Evolutionary conservation across 2,888 invertebrate species (phyloP), one percentile per base, ranked within the genome.

Genomic region (Aquatica leii): DNA sequence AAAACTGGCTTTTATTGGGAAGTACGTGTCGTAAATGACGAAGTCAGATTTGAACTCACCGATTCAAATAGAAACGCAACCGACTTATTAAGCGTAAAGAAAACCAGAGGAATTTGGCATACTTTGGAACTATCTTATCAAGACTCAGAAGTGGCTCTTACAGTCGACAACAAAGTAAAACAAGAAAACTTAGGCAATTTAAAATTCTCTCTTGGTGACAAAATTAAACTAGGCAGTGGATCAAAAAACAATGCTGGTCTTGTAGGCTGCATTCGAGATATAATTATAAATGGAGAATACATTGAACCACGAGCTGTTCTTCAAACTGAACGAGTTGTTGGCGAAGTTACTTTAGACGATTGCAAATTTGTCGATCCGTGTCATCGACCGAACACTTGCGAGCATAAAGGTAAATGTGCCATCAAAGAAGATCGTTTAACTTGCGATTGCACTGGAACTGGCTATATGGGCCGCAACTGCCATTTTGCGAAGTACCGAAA

Each of bases 391-490:
- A 94, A 95, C 74, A 94, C 94, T 46, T 97, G 97, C 76, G 95
- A 96, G 75, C 96, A 97, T 77, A 94, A 91, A 1, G 96, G 95
- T 0, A 89, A 91, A 73, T 97, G 97, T 81, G 92, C 94, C 18
- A 93, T 96, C 0, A 90, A 92, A 75, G 94, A 95, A 78, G 93
- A 95, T 74, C 86, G 90, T 56, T 89, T 96, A 43, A 91, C 90
- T 24, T 97, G 97, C 78, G 94, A 97, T 76, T 97, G 97, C 80
- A 89, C 90, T 43, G 91, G 90, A 68, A 95, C 95, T 2, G 95
- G 95, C 0, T 97, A 97, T 76, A 92, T 92, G 48, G 97, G 97
- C 8, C 93, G 93, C 76, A 95, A 95, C 76, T 97, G 97, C 74
- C 97, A 97, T 78, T 97, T 97, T 73, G 95, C 97, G 0, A 89